These are phyloP conservation scores for Leucophenga maculata DNA, from an alignment of 2,888 invertebrate genomes.

Conservation along the genomic window DNA sequence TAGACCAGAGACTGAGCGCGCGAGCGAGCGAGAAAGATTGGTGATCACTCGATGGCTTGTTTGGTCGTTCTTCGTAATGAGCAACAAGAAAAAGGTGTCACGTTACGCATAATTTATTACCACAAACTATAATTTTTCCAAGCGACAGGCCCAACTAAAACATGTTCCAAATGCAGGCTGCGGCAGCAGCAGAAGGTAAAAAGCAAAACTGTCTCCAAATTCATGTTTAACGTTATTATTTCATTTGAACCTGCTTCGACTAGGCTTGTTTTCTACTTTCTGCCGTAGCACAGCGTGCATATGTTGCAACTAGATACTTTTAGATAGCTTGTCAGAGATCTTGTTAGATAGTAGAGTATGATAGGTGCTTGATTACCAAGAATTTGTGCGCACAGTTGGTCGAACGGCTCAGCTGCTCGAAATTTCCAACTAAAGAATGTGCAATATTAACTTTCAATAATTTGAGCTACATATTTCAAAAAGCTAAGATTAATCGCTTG, in stretches of 20 bases:
- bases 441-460: too few relatives aligned
- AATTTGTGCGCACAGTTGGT: too few relatives aligned
- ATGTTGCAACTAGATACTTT: not conserved
- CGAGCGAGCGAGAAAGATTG: too few relatives aligned
- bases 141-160: conserved; percentile 36
- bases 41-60: too few relatives aligned
- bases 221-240: conserved; percentile 28
- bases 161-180: conserved; percentile 13
- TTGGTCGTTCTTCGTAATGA: conserved; percentile 27
- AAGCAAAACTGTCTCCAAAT: conserved; percentile 37
- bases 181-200: conserved; percentile 10
- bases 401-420: too few relatives aligned
- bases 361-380: too few relatives aligned
- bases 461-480: too few relatives aligned
- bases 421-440: too few relatives aligned
- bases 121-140: conserved; percentile 56
- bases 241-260: conserved; percentile 5
- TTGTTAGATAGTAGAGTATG: not conserved
- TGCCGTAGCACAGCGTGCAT: not conserved
- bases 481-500: too few relatives aligned
- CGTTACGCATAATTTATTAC: conserved; percentile 70
- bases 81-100: conserved; percentile 68
- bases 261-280: not conserved
- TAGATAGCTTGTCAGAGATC: not conserved
- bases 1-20: not conserved